phyloP scores from a whole-genome alignment of 2,797 vertebrate genomes.

The Knipowitschia caucasica region DNA sequence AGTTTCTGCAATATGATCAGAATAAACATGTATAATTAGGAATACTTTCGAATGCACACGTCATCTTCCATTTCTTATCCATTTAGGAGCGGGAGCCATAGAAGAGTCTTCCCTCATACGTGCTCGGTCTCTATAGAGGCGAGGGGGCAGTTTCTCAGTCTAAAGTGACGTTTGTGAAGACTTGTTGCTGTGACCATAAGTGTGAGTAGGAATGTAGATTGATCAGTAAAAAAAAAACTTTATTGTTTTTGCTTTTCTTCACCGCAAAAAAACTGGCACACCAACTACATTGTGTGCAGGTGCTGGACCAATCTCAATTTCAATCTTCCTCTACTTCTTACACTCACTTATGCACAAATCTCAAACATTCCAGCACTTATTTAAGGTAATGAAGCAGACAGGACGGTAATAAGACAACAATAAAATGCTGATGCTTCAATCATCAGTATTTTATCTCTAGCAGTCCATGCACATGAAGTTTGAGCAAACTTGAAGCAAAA shows the following conservation, averaged over 20 bases:
- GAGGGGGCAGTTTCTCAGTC: background rate
- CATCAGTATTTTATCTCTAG: constrained; percentile 1
- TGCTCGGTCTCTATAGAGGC: background rate
- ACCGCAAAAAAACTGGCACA: background rate
- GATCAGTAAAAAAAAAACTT: background rate
- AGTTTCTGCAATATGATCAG: constrained; percentile 39
- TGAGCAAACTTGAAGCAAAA: background rate
- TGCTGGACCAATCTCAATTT: background rate
- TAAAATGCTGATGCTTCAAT: background rate
- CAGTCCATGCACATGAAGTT: background rate
- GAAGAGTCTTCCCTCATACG: background rate
- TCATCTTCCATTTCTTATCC: background rate
- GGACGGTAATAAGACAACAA: background rate
- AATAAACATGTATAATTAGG: constrained; percentile 4
- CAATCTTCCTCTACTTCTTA: background rate
- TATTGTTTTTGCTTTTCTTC: background rate
- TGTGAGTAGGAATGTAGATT: background rate
- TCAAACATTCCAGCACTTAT: background rate
- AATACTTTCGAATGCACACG: background rate
- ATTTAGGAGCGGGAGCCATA: background rate
- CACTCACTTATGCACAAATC: constrained; percentile 3
- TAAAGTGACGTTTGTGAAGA: background rate
- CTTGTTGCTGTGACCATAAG: background rate
- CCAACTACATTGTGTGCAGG: background rate
- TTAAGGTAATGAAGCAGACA: background rate